These are phyloP conservation scores for Rhamnusium bicolor DNA, from an alignment of 2,888 invertebrate species.

Conservation along the genomic window DNA sequence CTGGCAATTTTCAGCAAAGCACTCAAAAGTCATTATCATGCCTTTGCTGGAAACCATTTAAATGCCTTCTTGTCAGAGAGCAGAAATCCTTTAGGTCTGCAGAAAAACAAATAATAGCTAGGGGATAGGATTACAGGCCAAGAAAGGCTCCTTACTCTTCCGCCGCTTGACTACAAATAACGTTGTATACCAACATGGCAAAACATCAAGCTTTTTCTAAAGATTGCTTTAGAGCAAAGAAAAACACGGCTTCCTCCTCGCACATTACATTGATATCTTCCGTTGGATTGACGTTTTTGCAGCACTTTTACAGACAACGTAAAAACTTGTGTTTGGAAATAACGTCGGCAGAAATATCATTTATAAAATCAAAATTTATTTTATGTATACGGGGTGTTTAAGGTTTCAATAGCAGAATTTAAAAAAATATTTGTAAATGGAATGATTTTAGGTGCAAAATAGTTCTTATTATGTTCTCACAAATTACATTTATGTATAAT, in stretches of 20 bases:
- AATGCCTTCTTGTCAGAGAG: constrained; percentile 12
- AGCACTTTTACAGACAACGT: not conserved
- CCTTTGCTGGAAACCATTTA: constrained; percentile 5
- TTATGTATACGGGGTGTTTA: not conserved
- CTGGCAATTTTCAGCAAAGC: constrained; percentile 10
- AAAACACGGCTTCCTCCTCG: not conserved
- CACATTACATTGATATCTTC: not conserved
- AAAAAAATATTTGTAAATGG: not conserved
- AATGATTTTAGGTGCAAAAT: no score
- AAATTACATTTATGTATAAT: no score
- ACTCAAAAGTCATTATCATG: constrained; percentile 18
- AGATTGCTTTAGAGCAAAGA: not conserved
- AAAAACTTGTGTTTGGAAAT: not conserved
- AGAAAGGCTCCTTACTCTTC: not conserved
- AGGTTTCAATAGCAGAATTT: not conserved
- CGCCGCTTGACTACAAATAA: constrained; percentile 14
- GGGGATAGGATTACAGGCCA: constrained; percentile 9
- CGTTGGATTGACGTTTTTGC: not conserved
- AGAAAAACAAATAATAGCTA: constrained; percentile 22
- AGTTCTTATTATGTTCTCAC: no score
- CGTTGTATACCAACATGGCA: not conserved
- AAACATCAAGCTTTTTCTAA: constrained; percentile 17
- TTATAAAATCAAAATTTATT: no score
- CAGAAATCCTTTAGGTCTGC: constrained; percentile 14
- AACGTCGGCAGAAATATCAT: not conserved